A percentile compares a stretch with the other conserved stretches of the same genome.
These are phyloP conservation scores for Achlya flavicornis DNA, from an alignment of 2,888 invertebrate species.

Conservation along the genomic window DNA sequence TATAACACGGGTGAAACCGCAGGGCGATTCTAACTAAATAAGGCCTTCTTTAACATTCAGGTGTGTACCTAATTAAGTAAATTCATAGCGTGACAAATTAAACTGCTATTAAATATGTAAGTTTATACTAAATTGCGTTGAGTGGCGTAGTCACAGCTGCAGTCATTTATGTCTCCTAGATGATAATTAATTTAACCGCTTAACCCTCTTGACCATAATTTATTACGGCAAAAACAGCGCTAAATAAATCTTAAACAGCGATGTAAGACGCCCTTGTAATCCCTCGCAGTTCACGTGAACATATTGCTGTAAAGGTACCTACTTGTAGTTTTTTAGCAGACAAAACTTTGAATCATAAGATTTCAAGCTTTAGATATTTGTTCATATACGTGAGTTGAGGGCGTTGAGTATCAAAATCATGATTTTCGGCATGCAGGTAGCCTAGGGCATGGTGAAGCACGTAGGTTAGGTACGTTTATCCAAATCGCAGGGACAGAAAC, in stretches of 20 bases:
- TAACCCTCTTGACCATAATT: conserved; percentile 3
- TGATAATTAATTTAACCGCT: conserved; percentile 8
- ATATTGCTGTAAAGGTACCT: background rate
- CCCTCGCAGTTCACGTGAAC: background rate
- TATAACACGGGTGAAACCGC: too few species aligned
- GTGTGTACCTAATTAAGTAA: too few species aligned
- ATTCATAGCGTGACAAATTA: too few species aligned
- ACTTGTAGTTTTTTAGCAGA: conserved; percentile 1
- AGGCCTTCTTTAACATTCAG: too few species aligned
- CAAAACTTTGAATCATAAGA: background rate
- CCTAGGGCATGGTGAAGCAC: too few species aligned
- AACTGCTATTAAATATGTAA: background rate
- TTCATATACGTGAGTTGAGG: too few species aligned
- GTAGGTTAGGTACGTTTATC: too few species aligned
- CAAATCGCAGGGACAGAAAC: too few species aligned
- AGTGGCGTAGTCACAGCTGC: background rate
- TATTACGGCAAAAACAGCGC: conserved; percentile 5
- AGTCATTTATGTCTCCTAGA: conserved; percentile 8
- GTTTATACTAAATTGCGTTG: background rate
- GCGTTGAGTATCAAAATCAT: too few species aligned
- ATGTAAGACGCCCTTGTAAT: conserved; percentile 7
- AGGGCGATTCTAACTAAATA: too few species aligned
- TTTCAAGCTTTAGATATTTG: background rate
- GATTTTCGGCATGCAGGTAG: too few species aligned
- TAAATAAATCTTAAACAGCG: conserved; percentile 3